phyloP scores from a whole-genome alignment of 2,888 invertebrate species.

The Dorcus hopei region DNA sequence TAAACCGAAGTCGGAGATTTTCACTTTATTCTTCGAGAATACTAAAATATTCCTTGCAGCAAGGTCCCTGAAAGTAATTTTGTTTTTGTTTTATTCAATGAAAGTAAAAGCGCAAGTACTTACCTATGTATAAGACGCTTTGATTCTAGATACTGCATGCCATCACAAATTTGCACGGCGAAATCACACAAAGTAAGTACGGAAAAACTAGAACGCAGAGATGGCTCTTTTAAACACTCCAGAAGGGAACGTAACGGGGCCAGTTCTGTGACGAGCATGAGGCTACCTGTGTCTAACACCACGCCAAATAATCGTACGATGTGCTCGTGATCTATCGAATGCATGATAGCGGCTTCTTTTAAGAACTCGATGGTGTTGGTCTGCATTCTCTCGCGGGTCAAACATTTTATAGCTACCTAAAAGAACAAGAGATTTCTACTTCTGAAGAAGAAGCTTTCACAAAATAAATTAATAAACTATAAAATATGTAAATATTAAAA shows the following conservation, averaged over 20 bases:
- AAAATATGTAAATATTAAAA: not conserved
- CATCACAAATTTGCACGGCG: constrained; percentile 93
- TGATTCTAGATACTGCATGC: constrained; percentile 95
- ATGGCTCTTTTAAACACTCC: constrained; percentile 93
- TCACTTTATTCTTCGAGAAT: constrained; percentile 93
- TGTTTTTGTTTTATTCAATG: too few species aligned
- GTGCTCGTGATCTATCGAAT: constrained; percentile 94
- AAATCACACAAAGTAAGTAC: constrained; percentile 92
- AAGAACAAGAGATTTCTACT: constrained; percentile 22
- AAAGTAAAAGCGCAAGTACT: not conserved
- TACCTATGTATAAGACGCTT: constrained; percentile 93
- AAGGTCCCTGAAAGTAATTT: constrained; percentile 68
- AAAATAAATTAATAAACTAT: not conserved
- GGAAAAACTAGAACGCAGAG: constrained; percentile 85
- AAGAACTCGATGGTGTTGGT: constrained; percentile 95
- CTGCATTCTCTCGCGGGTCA: constrained; percentile 92
- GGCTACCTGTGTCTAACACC: constrained; percentile 80
- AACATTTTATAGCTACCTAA: constrained; percentile 94
- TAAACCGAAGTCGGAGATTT: constrained; percentile 97
- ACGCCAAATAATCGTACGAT: constrained; percentile 97
- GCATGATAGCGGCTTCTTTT: constrained; percentile 98
- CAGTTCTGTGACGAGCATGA: constrained; percentile 76
- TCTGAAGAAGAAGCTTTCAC: not conserved
- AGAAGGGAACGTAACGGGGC: constrained; percentile 91
- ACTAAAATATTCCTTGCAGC: constrained; percentile 98